Conservation (phyloP, 2,113 vertebrate species). For the Zosterops hypoxanthus region DNA sequence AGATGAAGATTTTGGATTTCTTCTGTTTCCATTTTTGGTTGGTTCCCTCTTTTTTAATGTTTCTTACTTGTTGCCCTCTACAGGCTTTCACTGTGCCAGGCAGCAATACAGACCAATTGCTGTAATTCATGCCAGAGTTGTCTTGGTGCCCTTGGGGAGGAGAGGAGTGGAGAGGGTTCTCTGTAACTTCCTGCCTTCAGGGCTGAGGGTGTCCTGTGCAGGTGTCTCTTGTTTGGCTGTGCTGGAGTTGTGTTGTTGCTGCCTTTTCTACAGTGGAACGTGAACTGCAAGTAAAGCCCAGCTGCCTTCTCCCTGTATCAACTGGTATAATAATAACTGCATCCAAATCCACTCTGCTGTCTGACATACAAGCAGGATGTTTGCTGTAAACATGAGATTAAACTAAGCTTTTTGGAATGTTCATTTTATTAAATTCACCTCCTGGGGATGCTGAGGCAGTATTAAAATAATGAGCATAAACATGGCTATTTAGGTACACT, state of each 20-base stretch:
- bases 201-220: not conserved
- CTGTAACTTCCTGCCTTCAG: not conserved
- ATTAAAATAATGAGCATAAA: not conserved
- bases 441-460: not conserved
- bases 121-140: not conserved
- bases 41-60: not conserved
- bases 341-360: not conserved
- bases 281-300: not conserved
- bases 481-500: not conserved
- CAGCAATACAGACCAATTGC: not conserved
- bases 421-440: not conserved
- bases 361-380: not conserved
- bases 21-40: not conserved
- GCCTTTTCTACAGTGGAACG: not conserved
- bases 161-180: not conserved
- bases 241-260: not conserved
- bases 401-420: slow-evolving; percentile 56
- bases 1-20: not conserved
- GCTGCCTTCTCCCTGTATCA: not conserved
- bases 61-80: not conserved
- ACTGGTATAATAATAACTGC: not conserved
- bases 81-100: not conserved
- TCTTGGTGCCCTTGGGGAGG: not conserved
- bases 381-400: slow-evolving; percentile 1
- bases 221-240: not conserved